These are phyloP conservation scores for Epirrhoe alternata DNA, from an alignment of 2,888 invertebrate genomes.

Conservation along the genomic window DNA sequence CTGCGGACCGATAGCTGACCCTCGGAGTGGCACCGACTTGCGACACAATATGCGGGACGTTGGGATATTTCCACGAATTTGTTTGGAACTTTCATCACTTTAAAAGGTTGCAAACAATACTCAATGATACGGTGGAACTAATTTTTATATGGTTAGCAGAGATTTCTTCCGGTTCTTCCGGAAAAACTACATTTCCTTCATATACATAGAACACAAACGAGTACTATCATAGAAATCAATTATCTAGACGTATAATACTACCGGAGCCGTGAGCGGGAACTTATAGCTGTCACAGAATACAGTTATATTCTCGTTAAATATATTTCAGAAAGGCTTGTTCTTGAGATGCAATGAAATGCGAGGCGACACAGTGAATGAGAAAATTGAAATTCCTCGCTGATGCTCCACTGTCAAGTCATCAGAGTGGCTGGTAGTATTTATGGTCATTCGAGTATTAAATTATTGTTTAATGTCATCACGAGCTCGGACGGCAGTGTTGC, in stretches of 20 bases:
- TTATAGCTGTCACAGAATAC: neutral
- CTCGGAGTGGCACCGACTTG: neutral
- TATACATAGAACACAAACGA: too few species aligned
- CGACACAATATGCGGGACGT: neutral
- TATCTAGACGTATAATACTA: neutral
- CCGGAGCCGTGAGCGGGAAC: neutral
- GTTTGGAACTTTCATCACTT: too few species aligned
- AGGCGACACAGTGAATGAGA: neutral
- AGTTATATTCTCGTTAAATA: neutral
- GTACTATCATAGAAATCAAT: too few species aligned
- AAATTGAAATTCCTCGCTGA: neutral
- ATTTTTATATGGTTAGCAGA: too few species aligned
- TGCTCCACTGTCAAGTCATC: neutral
- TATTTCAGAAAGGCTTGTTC: neutral
- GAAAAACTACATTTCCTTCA: too few species aligned
- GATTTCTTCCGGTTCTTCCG: too few species aligned
- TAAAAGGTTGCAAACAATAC: too few species aligned
- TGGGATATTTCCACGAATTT: neutral
- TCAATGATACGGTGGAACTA: too few species aligned
- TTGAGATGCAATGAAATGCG: neutral
- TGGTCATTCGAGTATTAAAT: too few species aligned
- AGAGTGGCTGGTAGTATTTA: neutral
- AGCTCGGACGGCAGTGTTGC: too few species aligned
- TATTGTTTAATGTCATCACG: too few species aligned
- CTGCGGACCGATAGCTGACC: slow-evolving; percentile 27